phyloP scores from a whole-genome alignment of 2,113 vertebrate species.

The Phoxinus phoxinus region DNA sequence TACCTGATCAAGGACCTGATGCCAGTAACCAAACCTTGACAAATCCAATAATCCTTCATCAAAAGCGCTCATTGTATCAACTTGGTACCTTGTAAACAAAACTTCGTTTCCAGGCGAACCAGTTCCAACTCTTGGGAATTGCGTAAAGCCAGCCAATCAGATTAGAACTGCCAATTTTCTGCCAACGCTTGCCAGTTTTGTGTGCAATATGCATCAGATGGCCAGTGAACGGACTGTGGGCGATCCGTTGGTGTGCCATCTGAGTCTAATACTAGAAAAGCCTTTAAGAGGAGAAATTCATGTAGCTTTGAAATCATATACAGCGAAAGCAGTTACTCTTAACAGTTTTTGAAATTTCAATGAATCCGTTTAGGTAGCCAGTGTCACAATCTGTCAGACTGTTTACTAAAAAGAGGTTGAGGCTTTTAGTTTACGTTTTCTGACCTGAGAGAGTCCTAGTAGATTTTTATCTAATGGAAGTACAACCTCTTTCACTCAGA shows the following conservation, averaged over 20 bases:
- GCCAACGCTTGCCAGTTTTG: background rate
- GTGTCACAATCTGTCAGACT: slow-evolving; percentile 2
- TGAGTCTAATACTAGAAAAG: slow-evolving; percentile 2
- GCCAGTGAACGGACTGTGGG: background rate
- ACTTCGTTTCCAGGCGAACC: slow-evolving; percentile 2
- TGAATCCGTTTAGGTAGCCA: background rate
- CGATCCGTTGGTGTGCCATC: background rate
- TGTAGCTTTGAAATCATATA: background rate
- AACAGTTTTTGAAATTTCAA: background rate
- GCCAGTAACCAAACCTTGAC: slow-evolving; percentile 14
- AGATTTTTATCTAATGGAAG: slow-evolving; percentile 55
- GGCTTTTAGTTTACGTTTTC: slow-evolving; percentile 38
- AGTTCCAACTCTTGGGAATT: slow-evolving; percentile 21
- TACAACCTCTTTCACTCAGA: slow-evolving; percentile 50
- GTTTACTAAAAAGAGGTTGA: background rate
- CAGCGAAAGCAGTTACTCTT: background rate
- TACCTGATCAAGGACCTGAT: background rate
- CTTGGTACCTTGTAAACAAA: background rate
- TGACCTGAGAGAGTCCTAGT: slow-evolving; percentile 35
- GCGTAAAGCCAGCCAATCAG: background rate
- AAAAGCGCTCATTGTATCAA: background rate
- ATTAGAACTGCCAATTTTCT: slow-evolving; percentile 10
- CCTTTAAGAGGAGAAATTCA: slow-evolving; percentile 1
- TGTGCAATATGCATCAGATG: background rate
- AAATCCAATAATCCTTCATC: slow-evolving; percentile 22